Percentiles rank a stretch among this genome's conserved stretches.
Evolutionary conservation across 2,797 vertebrate species (phyloP).

Genomic region (Sciurus vulgaris): DNA sequence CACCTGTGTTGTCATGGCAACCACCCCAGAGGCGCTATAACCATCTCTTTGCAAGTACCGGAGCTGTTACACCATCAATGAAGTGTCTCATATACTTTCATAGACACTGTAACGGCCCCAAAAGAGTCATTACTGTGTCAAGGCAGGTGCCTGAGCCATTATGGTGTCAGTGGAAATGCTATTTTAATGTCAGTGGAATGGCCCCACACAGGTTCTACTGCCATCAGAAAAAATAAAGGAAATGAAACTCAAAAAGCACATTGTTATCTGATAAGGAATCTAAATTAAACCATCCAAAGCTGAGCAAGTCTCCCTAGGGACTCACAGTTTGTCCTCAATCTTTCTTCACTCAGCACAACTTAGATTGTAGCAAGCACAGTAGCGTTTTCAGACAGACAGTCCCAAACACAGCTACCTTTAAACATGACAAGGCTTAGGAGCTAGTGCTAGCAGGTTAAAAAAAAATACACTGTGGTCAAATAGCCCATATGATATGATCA

Average conservation of each 20-base stretch:
- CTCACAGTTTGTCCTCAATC: not conserved
- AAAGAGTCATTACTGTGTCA: conserved; percentile 74
- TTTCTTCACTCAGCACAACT: not conserved
- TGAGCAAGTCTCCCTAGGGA: not conserved
- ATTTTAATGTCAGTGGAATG: conserved; percentile 71
- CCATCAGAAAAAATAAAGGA: conserved; percentile 66
- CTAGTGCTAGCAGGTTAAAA: not conserved
- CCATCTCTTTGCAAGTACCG: conserved; percentile 25
- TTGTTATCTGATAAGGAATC: conserved; percentile 2
- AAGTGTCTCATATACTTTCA: conserved; percentile 78
- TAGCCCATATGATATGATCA: not conserved
- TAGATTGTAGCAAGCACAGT: not conserved
- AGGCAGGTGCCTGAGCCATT: conserved; percentile 42
- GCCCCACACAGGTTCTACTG: not conserved
- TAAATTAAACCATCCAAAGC: conserved; percentile 32
- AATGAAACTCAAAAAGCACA: conserved; percentile 35
- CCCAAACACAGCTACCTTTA: not conserved
- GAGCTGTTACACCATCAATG: conserved; percentile 79
- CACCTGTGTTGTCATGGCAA: not conserved
- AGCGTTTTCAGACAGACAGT: not conserved
- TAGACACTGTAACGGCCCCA: conserved; percentile 66
- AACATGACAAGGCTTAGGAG: not conserved
- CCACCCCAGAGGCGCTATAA: conserved; percentile 62
- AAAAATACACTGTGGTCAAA: not conserved
- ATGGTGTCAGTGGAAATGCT: conserved; percentile 69